These are phyloP conservation scores for Dasysyrphus albostriatus DNA, from an alignment of 2,888 invertebrate genomes.

Conservation along the genomic window DNA sequence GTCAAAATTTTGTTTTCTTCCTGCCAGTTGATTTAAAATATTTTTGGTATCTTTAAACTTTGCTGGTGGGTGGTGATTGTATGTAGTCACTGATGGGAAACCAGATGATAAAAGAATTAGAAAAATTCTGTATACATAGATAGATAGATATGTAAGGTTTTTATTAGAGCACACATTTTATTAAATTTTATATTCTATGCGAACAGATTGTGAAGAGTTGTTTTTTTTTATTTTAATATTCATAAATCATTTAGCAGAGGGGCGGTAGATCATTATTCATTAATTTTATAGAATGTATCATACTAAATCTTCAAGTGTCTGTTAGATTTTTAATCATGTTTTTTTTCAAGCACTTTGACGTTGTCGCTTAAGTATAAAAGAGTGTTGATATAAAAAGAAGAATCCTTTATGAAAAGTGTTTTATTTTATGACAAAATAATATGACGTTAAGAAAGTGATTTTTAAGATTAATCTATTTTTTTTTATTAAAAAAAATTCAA, in stretches of 20 bases:
- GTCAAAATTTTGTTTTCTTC: slow-evolving; percentile 24
- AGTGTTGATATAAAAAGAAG: neutral
- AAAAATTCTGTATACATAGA: slow-evolving; percentile 1
- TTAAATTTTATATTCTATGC: slow-evolving; percentile 19
- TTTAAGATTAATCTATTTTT: neutral
- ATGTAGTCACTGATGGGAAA: neutral
- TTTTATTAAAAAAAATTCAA: neutral
- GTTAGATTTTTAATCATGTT: slow-evolving; percentile 3
- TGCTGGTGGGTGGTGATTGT: neutral
- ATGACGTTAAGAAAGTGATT: neutral
- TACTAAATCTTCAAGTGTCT: slow-evolving; percentile 43
- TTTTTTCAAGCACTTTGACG: neutral
- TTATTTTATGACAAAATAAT: slow-evolving; percentile 3
- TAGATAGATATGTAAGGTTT: neutral
- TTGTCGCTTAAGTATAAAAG: neutral
- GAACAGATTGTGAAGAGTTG: slow-evolving; percentile 21
- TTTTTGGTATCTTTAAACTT: slow-evolving; percentile 11
- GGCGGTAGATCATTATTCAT: slow-evolving; percentile 19
- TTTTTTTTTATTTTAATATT: slow-evolving; percentile 5
- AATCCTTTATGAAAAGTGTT: slow-evolving; percentile 1
- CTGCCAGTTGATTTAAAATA: slow-evolving; percentile 19
- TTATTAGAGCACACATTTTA: slow-evolving; percentile 28
- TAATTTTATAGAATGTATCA: slow-evolving; percentile 2
- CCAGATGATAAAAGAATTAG: slow-evolving; percentile 11
- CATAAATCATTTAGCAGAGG: slow-evolving; percentile 28